Evolutionary conservation across 2,797 vertebrate species (phyloP).

Genomic region (Syngnathus rostellatus): DNA sequence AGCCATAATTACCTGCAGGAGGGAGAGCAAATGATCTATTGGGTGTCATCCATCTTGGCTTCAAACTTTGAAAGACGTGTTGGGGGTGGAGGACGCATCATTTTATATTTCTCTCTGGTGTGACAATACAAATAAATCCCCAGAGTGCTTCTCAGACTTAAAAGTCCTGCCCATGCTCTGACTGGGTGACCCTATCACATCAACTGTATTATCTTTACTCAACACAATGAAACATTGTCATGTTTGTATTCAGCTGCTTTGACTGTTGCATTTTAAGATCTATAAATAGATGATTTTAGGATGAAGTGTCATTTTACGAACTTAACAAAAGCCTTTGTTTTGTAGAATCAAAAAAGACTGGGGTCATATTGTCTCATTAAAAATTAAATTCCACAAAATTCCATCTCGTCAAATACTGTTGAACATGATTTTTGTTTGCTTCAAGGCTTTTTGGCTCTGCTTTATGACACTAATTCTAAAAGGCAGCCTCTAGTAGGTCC

Average conservation of each 20-base stretch:
- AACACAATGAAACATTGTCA: background rate
- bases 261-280: background rate
- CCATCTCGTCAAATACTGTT: background rate
- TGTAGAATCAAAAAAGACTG: background rate
- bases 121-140: background rate
- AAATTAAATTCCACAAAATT: background rate
- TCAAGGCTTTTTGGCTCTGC: background rate
- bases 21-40: constrained; percentile 37
- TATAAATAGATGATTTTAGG: background rate
- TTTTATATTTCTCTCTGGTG: background rate
- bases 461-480: background rate
- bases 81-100: constrained; percentile 8
- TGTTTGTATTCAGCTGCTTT: background rate
- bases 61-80: constrained; percentile 22
- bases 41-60: constrained; percentile 36
- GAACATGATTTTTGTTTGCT: background rate
- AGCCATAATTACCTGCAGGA: constrained; percentile 47
- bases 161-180: background rate
- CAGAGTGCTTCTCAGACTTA: background rate
- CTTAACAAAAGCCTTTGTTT: background rate
- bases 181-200: no score
- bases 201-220: no score
- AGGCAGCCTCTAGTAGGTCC: background rate
- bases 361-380: no score
- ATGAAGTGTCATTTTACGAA: background rate